Evolutionary conservation across 2,888 invertebrate species (phyloP).

Genomic region (Ophion costatus): DNA sequence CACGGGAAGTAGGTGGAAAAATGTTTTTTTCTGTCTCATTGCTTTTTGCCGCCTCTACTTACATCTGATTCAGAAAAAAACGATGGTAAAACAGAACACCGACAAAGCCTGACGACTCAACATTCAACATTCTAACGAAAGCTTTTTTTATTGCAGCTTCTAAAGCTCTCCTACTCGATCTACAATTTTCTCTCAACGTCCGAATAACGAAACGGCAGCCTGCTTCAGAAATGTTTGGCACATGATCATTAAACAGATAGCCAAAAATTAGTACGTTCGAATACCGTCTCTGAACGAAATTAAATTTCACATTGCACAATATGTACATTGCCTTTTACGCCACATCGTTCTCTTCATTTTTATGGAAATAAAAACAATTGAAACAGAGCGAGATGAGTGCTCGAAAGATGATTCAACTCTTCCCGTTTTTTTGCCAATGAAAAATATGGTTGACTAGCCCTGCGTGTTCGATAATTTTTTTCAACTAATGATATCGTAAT

Average conservation of each 20-base stretch:
- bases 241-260: background rate
- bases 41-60: too few species aligned
- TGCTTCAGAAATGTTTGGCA: background rate
- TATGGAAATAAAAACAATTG: background rate
- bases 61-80: too few species aligned
- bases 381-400: background rate
- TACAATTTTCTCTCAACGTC: conserved; percentile 63
- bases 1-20: too few species aligned
- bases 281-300: background rate
- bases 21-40: too few species aligned
- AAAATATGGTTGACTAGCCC: background rate
- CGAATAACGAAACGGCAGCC: background rate
- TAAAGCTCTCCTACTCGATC: conserved; percentile 70
- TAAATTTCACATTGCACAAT: background rate
- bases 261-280: background rate
- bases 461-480: background rate
- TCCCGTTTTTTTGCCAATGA: background rate
- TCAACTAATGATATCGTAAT: background rate
- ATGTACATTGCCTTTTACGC: background rate
- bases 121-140: background rate
- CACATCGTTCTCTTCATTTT: background rate
- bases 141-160: conserved; percentile 60
- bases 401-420: background rate
- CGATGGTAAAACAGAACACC: too few species aligned
- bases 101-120: background rate